Percentiles rank a stretch among this genome's conserved stretches.
Conservation (phyloP, 53 echinoderm and acorn worm genomes). For the Crossaster papposus region DNA sequence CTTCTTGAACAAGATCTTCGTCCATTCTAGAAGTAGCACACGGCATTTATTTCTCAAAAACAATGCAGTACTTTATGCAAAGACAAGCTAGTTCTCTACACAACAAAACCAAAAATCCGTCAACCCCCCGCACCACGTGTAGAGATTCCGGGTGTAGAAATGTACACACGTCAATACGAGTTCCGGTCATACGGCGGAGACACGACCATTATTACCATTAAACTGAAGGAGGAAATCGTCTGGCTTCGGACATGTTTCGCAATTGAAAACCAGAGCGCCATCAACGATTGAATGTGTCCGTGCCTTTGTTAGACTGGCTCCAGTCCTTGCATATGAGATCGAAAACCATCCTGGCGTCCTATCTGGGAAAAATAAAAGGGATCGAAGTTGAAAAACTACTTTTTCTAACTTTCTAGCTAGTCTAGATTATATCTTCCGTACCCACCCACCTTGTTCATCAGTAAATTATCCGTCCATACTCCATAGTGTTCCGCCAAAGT, state of each 20-base stretch:
- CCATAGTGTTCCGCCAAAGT: neutral
- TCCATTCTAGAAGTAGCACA: conserved; percentile 36
- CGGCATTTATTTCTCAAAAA: conserved; percentile 33
- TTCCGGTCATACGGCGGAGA: neutral
- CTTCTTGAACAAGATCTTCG: conserved; percentile 20
- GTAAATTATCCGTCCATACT: no score
- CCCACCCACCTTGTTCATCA: neutral
- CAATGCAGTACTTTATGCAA: neutral
- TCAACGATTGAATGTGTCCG: neutral
- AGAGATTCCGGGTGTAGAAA: no score
- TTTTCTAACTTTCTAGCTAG: no score
- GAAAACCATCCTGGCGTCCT: no score
- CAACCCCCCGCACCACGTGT: no score
- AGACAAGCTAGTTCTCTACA: no score
- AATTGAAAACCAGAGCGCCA: neutral
- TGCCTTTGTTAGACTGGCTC: neutral
- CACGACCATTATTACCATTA: neutral
- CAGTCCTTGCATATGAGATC: neutral
- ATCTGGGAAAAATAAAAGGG: no score
- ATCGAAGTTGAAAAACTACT: no score
- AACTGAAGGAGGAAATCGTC: neutral
- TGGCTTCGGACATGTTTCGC: neutral
- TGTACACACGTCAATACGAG: neutral
- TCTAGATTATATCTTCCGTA: no score
- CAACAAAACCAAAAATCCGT: neutral